Percentiles rank a stretch among this genome's conserved stretches.
phyloP scores from a whole-genome alignment of 2,113 vertebrate species.

The Redunca redunca region DNA sequence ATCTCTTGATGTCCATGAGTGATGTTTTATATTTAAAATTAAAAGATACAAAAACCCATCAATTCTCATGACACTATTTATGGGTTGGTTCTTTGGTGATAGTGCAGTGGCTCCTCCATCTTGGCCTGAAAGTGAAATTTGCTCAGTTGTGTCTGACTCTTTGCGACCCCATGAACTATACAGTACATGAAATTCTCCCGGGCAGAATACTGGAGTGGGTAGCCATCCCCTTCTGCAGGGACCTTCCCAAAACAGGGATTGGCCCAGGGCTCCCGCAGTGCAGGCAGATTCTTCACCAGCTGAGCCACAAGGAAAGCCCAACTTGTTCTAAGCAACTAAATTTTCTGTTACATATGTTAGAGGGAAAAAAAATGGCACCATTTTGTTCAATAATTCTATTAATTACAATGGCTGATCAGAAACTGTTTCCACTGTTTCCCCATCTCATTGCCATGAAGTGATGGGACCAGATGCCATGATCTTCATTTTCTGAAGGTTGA shows the following conservation, averaged over 20 bases:
- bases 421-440: background rate
- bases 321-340: background rate
- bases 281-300: background rate
- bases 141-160: background rate
- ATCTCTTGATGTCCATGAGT: background rate
- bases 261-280: accelerated
- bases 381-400: background rate
- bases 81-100: background rate
- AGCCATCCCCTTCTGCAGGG: background rate
- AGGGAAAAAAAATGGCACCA: background rate
- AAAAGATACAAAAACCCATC: background rate
- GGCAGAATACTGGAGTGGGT: background rate
- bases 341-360: background rate
- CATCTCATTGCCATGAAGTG: background rate
- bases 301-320: background rate
- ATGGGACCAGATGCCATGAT: accelerated
- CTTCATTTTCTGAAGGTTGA: background rate
- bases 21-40: background rate
- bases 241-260: background rate
- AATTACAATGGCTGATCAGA: background rate
- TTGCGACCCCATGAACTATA: background rate
- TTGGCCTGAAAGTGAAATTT: background rate
- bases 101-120: background rate
- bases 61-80: background rate
- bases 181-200: background rate